Percentiles rank a stretch among this genome's conserved stretches.
These are phyloP conservation scores for Euphydryas editha DNA, from an alignment of 2,888 invertebrate genomes.

Conservation along the genomic window DNA sequence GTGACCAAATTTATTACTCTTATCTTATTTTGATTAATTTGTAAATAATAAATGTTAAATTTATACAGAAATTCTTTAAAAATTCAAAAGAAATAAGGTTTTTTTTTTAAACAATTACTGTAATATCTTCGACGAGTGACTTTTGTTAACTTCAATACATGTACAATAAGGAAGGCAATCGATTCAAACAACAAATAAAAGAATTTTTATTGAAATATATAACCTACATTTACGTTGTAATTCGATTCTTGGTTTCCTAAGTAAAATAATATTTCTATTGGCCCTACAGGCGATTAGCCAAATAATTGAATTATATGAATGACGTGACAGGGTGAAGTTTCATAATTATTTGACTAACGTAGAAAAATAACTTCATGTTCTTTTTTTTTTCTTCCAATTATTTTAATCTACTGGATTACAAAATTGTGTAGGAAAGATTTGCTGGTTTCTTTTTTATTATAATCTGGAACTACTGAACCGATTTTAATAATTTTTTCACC, in stretches of 20 bases:
- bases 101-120: no score
- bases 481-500: no score
- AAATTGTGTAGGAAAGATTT: no score
- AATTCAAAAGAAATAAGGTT: no score
- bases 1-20: no score
- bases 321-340: background rate
- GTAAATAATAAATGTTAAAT: no score
- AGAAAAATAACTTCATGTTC: background rate
- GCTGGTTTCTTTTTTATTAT: no score
- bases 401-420: background rate
- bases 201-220: background rate
- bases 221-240: background rate
- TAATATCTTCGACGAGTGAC: no score
- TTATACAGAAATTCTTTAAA: no score
- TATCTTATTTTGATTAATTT: no score
- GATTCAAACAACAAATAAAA: background rate
- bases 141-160: background rate
- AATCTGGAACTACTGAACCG: no score
- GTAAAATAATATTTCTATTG: background rate
- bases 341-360: background rate
- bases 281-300: background rate
- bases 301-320: slow-evolving; percentile 5
- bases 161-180: background rate
- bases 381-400: background rate
- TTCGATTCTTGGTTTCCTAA: background rate